These are phyloP conservation scores for Eupithecia pulchellata DNA, from an alignment of 2,888 invertebrate genomes.

Conservation along the genomic window DNA sequence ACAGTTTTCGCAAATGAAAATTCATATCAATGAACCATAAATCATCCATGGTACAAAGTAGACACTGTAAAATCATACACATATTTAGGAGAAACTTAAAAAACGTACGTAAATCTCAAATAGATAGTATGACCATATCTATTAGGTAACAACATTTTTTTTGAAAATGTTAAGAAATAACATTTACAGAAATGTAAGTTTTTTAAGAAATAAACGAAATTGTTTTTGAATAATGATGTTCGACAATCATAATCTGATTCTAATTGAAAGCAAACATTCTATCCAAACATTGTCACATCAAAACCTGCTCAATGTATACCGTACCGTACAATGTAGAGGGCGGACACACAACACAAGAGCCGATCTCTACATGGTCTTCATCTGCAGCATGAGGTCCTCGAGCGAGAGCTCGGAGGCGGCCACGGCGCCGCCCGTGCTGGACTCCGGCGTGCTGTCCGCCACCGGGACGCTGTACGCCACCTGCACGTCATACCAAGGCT, in stretches of 20 bases:
- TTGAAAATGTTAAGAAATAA: too few relatives aligned
- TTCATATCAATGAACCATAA: too few relatives aligned
- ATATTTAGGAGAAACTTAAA: too few relatives aligned
- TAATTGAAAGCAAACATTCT: not conserved
- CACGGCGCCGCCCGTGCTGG: constrained; percentile 74
- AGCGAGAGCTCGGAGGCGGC: constrained; percentile 87
- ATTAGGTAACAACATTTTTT: too few relatives aligned
- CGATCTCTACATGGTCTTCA: constrained; percentile 91
- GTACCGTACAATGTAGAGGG: not conserved
- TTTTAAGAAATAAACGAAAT: not conserved
- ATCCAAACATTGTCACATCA: not conserved
- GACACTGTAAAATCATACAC: too few relatives aligned
- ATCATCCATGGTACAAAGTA: too few relatives aligned
- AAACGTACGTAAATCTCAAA: too few relatives aligned
- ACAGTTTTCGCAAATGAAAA: not conserved
- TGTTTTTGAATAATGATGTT: too few relatives aligned
- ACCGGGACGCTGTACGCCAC: constrained; percentile 90
- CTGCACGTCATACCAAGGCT: too few relatives aligned
- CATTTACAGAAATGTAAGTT: too few relatives aligned
- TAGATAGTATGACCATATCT: too few relatives aligned
- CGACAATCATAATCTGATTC: not conserved
- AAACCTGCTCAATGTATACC: not conserved
- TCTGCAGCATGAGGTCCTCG: constrained; percentile 96
- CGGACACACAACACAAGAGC: not conserved
- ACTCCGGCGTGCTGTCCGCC: constrained; percentile 72